Evolutionary conservation across 2,797 vertebrate genomes (phyloP).

Genomic region (Epinephelus awoara): DNA sequence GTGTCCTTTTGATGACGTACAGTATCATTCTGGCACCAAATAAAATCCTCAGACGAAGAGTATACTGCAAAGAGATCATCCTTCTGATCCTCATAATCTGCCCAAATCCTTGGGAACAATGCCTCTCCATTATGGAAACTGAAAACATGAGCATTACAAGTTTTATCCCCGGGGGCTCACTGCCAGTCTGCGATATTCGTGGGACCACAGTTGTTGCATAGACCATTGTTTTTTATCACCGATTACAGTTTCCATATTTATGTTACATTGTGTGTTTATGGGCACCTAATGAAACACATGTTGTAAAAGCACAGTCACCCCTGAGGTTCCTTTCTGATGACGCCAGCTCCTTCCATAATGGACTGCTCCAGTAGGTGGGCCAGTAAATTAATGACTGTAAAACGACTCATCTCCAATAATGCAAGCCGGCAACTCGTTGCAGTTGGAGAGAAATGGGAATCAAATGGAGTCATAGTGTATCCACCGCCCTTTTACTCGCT

Average conservation of each 20-base stretch:
- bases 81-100: constrained; percentile 73
- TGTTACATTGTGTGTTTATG: constrained; percentile 63
- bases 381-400: constrained; percentile 75
- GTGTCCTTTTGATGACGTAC: constrained; percentile 22
- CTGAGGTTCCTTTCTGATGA: constrained; percentile 64
- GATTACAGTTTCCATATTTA: constrained; percentile 66
- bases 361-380: constrained; percentile 57
- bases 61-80: constrained; percentile 66
- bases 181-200: constrained; percentile 22
- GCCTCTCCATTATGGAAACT: constrained; percentile 62
- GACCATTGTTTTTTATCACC: constrained; percentile 38
- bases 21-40: constrained; percentile 33
- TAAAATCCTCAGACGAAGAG: constrained; percentile 52
- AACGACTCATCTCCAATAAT: constrained; percentile 75
- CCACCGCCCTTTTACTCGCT: constrained; percentile 28
- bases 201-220: constrained; percentile 34
- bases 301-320: constrained; percentile 65
- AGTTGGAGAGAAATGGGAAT: constrained; percentile 54
- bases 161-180: constrained; percentile 37
- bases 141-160: constrained; percentile 59
- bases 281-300: constrained; percentile 62
- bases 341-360: constrained; percentile 58
- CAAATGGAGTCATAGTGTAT: constrained; percentile 53
- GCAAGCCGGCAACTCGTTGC: constrained; percentile 61
- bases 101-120: constrained; percentile 66